Evolutionary conservation across 2,888 invertebrate genomes (phyloP).

Genomic region (Netelia virgata): DNA sequence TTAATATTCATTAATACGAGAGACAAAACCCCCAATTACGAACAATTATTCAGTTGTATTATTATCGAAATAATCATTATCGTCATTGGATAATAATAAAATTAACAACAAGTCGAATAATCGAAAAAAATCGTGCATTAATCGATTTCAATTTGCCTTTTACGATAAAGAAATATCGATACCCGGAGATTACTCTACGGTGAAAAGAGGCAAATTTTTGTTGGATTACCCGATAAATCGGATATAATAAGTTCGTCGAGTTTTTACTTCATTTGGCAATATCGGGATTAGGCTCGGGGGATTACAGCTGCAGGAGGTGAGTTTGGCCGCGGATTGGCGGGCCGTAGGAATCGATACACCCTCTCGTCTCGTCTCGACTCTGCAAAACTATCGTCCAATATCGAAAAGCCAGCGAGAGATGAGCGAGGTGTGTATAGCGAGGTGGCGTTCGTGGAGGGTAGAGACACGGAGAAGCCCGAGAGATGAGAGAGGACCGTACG

Average conservation of each 20-base stretch:
- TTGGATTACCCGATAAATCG: conserved; percentile 17
- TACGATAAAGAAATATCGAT: neutral
- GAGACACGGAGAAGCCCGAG: conserved; percentile 57
- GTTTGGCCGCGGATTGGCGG: conserved; percentile 54
- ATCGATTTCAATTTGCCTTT: neutral
- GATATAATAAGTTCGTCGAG: conserved; percentile 16
- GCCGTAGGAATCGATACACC: conserved; percentile 66
- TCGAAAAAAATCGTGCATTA: neutral
- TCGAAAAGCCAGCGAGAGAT: conserved; percentile 62
- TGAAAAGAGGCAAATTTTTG: neutral
- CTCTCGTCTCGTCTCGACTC: conserved; percentile 52
- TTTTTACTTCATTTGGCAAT: conserved; percentile 59
- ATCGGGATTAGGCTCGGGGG: conserved; percentile 48
- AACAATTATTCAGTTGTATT: neutral
- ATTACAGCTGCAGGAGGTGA: conserved; percentile 41
- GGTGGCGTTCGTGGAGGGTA: conserved; percentile 15
- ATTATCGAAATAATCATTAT: neutral
- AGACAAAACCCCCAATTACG: too few species aligned
- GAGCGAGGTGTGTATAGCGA: conserved; percentile 45
- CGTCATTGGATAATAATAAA: neutral
- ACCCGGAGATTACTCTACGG: neutral
- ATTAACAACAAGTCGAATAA: neutral
- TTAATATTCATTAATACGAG: too few species aligned
- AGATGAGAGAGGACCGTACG: conserved; percentile 70
- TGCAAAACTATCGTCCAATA: conserved; percentile 67